Evolutionary conservation across 2,888 invertebrate genomes (phyloP).

Genomic region (Zygaena filipendulae): DNA sequence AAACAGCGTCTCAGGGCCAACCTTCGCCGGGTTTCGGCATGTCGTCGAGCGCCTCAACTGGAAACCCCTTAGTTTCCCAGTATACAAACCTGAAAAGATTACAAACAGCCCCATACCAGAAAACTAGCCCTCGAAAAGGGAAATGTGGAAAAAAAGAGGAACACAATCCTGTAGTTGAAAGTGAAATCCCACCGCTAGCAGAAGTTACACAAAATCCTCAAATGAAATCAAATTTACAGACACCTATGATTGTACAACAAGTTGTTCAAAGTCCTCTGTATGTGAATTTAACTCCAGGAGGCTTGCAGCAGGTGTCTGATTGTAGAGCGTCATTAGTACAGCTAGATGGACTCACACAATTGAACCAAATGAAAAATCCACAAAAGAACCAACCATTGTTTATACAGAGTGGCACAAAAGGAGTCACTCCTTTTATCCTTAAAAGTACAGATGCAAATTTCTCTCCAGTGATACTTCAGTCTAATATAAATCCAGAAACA

Average conservation of each 20-base stretch:
- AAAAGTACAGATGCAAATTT: slow-evolving; percentile 55
- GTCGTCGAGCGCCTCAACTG: slow-evolving; percentile 19
- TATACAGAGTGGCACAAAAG: slow-evolving; percentile 45
- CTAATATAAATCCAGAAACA: slow-evolving; percentile 66
- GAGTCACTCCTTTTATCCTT: slow-evolving; percentile 45
- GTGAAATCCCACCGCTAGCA: slow-evolving; percentile 29
- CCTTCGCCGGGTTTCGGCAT: slow-evolving; percentile 36
- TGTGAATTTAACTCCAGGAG: slow-evolving; percentile 45
- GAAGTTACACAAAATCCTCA: slow-evolving; percentile 42
- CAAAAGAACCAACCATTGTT: slow-evolving; percentile 37
- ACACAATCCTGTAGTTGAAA: slow-evolving; percentile 32
- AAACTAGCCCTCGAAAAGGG: slow-evolving; percentile 37
- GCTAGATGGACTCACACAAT: slow-evolving; percentile 32
- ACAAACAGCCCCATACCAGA: slow-evolving; percentile 24
- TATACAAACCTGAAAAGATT: slow-evolving; percentile 34
- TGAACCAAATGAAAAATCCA: slow-evolving; percentile 31
- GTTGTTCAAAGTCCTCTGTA: slow-evolving; percentile 51
- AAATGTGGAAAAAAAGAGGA: slow-evolving; percentile 38
- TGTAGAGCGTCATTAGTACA: slow-evolving; percentile 33
- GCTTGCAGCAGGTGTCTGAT: slow-evolving; percentile 41
- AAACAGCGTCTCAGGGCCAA: slow-evolving; percentile 34
- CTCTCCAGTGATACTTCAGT: slow-evolving; percentile 73
- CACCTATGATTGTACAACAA: slow-evolving; percentile 53
- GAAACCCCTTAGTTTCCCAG: slow-evolving; percentile 53
- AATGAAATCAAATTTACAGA: slow-evolving; percentile 25